Evolutionary conservation across 2,113 vertebrate species (phyloP), one percentile per base, ranked within the genome.

Genomic region (Lonchura striata): DNA sequence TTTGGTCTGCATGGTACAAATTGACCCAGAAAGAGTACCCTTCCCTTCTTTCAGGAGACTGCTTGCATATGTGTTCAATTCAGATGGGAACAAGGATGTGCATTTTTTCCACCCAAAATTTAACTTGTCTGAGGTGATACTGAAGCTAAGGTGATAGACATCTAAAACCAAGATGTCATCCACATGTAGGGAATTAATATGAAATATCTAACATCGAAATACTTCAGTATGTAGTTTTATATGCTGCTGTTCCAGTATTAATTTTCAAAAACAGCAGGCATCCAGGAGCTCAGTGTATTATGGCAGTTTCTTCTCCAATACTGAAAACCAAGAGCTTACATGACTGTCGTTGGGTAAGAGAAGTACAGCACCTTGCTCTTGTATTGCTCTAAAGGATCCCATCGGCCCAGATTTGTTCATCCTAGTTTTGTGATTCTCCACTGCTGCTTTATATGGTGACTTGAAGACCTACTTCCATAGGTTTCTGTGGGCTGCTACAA

Each of bases 11-110:
- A 81, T 72, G 46, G 54, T 69, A 60, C 19, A 74, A 86, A 89
- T 77, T 83, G 37, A 65, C 42, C 27, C 28, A 31, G 50, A 46
- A 61, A 77, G 41, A 42, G 7, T 21, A 46, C 10, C 39, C 12
- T 63, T 78, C 28, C 35, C 12, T 54, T 78, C 28, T 37, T 84
- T 79, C 33, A 72, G 66, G 53, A 30, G 18, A 35, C 11, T 60
- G 35, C 23, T 80, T 60, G 15, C 11, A 1, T 20, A 28, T 1
- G 0, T 35, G 2, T n/a, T 80, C 57, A 31, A 0, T 50, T 82
- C 63, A 44, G 41, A 27, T 53, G 53, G 31, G 18, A 16, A 49
- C 2, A 3, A 30, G 23, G 9, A 2, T 56, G 5, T 56, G 30
- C 1, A 0, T 41, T 90, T 77, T 71, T 56, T 56, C 41, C 25